Evolutionary conservation across 2,888 invertebrate species (phyloP).

Genomic region (Luperina testacea): DNA sequence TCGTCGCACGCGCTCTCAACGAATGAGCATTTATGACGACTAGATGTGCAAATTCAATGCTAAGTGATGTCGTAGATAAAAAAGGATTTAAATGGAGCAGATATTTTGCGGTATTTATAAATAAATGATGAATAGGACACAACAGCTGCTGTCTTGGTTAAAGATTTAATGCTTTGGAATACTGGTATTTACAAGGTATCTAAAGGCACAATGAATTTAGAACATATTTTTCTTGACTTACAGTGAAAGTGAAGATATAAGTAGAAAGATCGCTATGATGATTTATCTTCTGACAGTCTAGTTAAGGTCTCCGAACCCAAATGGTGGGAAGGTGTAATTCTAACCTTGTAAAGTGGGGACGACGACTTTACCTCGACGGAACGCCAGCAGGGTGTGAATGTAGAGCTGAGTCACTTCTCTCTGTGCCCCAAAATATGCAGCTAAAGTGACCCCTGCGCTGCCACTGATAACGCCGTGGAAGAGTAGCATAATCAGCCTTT

Average conservation of each 20-base stretch:
- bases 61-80: constrained; percentile 61
- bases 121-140: constrained; percentile 19
- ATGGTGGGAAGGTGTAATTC: not conserved
- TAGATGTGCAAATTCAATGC: constrained; percentile 64
- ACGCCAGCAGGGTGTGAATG: not conserved
- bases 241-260: not conserved
- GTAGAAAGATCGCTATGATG: not conserved
- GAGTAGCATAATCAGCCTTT: too few species aligned
- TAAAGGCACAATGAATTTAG: not conserved
- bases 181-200: too few species aligned
- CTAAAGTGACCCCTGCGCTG: not conserved
- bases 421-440: not conserved
- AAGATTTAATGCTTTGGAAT: not conserved
- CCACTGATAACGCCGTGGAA: not conserved
- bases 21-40: constrained; percentile 61
- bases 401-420: not conserved
- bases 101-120: constrained; percentile 19
- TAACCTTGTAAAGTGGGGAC: not conserved
- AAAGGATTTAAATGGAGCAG: constrained; percentile 50
- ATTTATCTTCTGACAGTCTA: not conserved
- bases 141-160: constrained; percentile 40
- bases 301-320: not conserved
- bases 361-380: not conserved
- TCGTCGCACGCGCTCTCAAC: constrained; percentile 70
- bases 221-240: not conserved